Evolutionary conservation across 2,797 vertebrate species (phyloP).

Genomic region (Sphenopsis melanotis): DNA sequence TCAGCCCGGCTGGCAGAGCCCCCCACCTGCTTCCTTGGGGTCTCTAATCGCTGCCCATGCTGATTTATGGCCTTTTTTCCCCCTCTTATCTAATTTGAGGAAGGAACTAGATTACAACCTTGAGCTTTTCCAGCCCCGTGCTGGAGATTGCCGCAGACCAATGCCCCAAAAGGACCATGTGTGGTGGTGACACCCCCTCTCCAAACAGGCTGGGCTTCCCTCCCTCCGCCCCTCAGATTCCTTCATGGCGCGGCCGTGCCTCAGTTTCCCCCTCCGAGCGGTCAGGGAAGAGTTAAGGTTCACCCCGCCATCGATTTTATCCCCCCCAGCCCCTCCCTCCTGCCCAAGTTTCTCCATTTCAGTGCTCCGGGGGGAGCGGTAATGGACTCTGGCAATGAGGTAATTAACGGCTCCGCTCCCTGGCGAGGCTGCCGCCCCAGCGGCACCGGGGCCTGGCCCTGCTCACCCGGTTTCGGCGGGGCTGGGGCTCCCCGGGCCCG

Average conservation of each 20-base stretch:
- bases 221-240: background rate
- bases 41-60: background rate
- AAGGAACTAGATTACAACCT: conserved; percentile 50
- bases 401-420: conserved; percentile 51
- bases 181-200: rapidly evolving
- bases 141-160: background rate
- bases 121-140: background rate
- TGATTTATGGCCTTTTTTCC: conserved; percentile 34
- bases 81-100: conserved; percentile 27
- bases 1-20: background rate
- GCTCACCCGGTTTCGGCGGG: background rate
- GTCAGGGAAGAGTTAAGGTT: background rate
- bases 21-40: background rate
- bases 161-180: background rate
- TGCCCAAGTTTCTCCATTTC: conserved; percentile 29
- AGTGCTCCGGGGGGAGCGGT: conserved; percentile 23
- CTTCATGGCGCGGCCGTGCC: background rate
- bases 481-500: background rate
- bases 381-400: conserved; percentile 61
- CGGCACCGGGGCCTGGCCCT: background rate
- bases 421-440: background rate
- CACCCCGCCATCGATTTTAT: background rate
- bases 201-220: background rate
- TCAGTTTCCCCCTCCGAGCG: background rate
- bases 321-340: background rate